These are phyloP conservation scores for Coreoperca whiteheadi DNA, from an alignment of 2,113 vertebrate species.

Conservation along the genomic window DNA sequence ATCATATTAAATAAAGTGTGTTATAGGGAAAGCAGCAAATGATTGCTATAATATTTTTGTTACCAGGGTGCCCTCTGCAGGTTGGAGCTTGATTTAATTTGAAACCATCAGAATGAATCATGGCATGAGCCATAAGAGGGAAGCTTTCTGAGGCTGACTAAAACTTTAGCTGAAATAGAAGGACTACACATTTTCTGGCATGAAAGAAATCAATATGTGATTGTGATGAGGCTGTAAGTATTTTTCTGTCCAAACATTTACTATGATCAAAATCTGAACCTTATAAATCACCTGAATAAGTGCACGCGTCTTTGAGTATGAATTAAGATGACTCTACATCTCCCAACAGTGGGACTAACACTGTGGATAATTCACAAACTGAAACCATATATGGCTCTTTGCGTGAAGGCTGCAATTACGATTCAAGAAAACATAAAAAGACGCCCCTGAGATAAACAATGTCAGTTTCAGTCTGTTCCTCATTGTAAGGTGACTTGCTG, in stretches of 20 bases:
- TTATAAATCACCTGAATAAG: background rate
- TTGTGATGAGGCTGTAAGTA: background rate
- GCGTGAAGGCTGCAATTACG: constrained; percentile 11
- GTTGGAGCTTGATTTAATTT: constrained; percentile 2
- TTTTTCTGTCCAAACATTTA: background rate
- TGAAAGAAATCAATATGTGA: background rate
- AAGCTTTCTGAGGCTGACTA: constrained; percentile 21
- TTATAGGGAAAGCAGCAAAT: background rate
- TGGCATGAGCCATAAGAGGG: background rate
- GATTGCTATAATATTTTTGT: constrained; percentile 25
- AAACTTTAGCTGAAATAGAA: background rate
- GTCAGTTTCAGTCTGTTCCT: constrained; percentile 21
- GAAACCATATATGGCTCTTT: background rate
- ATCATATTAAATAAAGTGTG: background rate
- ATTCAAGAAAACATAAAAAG: constrained; percentile 41
- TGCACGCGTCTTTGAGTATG: background rate
- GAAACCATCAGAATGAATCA: background rate
- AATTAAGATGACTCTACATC: background rate
- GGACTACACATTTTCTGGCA: background rate
- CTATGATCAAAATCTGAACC: background rate
- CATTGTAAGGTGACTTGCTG: background rate
- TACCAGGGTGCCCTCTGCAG: constrained; percentile 64
- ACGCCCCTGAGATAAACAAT: constrained; percentile 27
- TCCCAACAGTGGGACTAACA: background rate
- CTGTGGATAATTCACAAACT: constrained; percentile 3